A percentile compares a stretch with the other conserved stretches of the same genome.
These are phyloP conservation scores for Callimorpha dominula DNA, from an alignment of 2,888 invertebrate species.

Conservation along the genomic window DNA sequence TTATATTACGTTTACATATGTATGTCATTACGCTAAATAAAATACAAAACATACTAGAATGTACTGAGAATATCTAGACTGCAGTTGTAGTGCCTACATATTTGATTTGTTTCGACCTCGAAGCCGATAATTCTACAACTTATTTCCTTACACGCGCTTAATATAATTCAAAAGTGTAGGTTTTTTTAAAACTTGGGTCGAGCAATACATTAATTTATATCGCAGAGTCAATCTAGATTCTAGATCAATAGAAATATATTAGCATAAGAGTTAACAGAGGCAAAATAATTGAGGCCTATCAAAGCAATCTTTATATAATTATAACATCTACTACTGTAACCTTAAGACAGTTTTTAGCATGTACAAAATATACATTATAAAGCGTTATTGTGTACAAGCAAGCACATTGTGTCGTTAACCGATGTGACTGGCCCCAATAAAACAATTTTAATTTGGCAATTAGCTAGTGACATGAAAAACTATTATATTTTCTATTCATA, in stretches of 20 bases:
- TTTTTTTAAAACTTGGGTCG: not conserved
- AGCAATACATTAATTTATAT: not conserved
- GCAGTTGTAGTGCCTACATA: too few relatives aligned
- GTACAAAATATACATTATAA: constrained; percentile 14
- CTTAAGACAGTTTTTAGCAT: constrained; percentile 24
- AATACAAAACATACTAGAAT: too few relatives aligned
- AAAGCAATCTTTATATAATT: constrained; percentile 11
- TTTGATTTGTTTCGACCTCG: not conserved
- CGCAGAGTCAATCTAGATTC: not conserved
- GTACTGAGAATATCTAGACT: too few relatives aligned
- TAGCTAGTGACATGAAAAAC: constrained; percentile 44
- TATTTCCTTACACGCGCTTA: not conserved
- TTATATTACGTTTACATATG: too few relatives aligned
- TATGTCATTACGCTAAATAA: too few relatives aligned
- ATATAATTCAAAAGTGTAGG: not conserved
- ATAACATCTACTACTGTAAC: constrained; percentile 12
- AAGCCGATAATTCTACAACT: not conserved
- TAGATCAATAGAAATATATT: constrained; percentile 27
- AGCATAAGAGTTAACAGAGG: constrained; percentile 26
- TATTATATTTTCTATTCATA: constrained; percentile 23
- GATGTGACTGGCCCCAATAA: constrained; percentile 46
- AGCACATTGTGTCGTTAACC: constrained; percentile 58
- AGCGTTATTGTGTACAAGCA: constrained; percentile 40
- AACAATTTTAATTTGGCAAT: constrained; percentile 55
- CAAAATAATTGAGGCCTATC: constrained; percentile 32